A percentile compares a stretch with the other conserved stretches of the same genome.
phyloP scores from a whole-genome alignment of 1,140 invertebrate species.

The Trypoxylus dichotomus region DNA sequence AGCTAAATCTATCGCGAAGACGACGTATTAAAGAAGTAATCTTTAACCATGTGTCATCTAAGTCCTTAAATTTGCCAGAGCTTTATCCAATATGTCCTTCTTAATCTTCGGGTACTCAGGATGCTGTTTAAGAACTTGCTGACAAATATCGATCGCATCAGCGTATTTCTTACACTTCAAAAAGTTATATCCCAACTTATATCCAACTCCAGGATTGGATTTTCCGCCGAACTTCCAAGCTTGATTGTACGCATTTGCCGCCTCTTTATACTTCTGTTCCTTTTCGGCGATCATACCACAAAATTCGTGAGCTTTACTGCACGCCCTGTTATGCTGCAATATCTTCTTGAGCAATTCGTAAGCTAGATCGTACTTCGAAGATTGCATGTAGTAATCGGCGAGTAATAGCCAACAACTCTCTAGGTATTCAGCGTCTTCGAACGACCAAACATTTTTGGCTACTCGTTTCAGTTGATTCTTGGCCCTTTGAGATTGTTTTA shows the following conservation, averaged over 20 bases:
- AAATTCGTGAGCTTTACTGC: slow-evolving; percentile 88
- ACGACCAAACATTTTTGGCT: slow-evolving; percentile 84
- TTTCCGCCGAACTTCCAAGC: slow-evolving; percentile 85
- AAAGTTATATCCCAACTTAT: slow-evolving; percentile 89
- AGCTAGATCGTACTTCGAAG: slow-evolving; percentile 84
- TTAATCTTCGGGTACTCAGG: slow-evolving; percentile 89
- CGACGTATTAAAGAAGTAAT: not conserved
- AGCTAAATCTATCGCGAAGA: not conserved
- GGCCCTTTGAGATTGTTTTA: slow-evolving; percentile 89
- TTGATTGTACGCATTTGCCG: slow-evolving; percentile 78
- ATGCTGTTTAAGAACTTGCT: slow-evolving; percentile 77
- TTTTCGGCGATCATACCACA: slow-evolving; percentile 87
- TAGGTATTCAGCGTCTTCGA: slow-evolving; percentile 93
- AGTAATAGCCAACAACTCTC: slow-evolving; percentile 93
- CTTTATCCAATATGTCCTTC: slow-evolving; percentile 94
- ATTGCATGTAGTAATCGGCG: slow-evolving; percentile 89
- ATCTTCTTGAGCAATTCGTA: slow-evolving; percentile 79
- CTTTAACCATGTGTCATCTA: not conserved
- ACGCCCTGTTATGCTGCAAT: slow-evolving; percentile 87
- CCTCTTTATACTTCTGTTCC: slow-evolving; percentile 87
- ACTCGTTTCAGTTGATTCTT: slow-evolving; percentile 91
- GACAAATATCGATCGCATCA: slow-evolving; percentile 82
- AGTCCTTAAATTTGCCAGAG: slow-evolving; percentile 75
- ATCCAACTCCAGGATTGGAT: slow-evolving; percentile 82
- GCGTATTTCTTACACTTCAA: slow-evolving; percentile 89